Conservation (phyloP, 2,113 vertebrate species). For the Argyrosomus japonicus region DNA sequence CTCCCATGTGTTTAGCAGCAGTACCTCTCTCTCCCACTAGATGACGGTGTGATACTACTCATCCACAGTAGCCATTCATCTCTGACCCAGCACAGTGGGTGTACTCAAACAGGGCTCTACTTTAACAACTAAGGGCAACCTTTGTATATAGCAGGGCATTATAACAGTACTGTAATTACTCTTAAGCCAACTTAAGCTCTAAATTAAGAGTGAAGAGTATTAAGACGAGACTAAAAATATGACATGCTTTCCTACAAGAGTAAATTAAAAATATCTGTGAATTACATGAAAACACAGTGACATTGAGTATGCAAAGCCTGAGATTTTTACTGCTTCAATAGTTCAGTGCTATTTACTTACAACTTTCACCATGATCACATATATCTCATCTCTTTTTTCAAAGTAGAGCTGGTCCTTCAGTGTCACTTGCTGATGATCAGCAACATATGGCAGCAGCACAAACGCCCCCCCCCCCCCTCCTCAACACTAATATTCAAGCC, state of each 20-base stretch:
- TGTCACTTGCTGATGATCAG: slow-evolving; percentile 34
- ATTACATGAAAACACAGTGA: not conserved
- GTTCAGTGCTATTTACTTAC: not conserved
- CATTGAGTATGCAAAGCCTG: not conserved
- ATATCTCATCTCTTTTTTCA: slow-evolving; percentile 10
- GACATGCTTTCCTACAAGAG: not conserved
- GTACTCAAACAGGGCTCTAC: slow-evolving; percentile 38
- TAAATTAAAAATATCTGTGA: not conserved
- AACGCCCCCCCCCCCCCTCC: not conserved
- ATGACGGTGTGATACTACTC: slow-evolving; percentile 73
- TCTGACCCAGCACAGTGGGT: slow-evolving; percentile 39
- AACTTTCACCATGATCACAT: not conserved
- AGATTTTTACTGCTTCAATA: not conserved
- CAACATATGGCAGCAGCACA: slow-evolving; percentile 50
- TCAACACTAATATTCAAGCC: slow-evolving; percentile 28
- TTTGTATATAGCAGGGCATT: slow-evolving; percentile 33
- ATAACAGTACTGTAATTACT: slow-evolving; percentile 47
- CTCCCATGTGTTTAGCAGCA: not conserved
- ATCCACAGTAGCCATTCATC: slow-evolving; percentile 26
- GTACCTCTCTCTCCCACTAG: slow-evolving; percentile 68
- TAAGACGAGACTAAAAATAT: not conserved
- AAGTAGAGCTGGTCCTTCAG: slow-evolving; percentile 17
- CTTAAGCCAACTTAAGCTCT: slow-evolving; percentile 4
- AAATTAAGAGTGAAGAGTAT: not conserved
- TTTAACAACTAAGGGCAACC: slow-evolving; percentile 50